phyloP scores from a whole-genome alignment of 2,797 vertebrate genomes.

The Cossypha caffra region DNA sequence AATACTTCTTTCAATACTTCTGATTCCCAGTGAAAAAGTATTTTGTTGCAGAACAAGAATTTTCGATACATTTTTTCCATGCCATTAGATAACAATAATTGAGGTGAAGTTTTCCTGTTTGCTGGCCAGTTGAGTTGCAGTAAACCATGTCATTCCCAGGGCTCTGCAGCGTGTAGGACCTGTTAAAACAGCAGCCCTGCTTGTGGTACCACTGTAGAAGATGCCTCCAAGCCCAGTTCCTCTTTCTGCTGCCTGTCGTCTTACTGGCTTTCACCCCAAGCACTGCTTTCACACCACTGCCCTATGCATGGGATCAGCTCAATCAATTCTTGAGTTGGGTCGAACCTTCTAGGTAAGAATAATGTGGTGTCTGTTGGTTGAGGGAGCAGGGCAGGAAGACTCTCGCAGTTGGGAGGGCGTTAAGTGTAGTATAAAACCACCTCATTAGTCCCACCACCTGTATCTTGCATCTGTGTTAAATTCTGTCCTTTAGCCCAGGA shows the following conservation, averaged over 20 bases:
- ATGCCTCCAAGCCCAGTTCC: neutral
- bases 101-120: neutral
- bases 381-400: neutral
- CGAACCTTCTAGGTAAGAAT: neutral
- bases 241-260: neutral
- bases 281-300: neutral
- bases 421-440: neutral
- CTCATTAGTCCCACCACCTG: neutral
- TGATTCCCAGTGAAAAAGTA: neutral
- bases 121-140: neutral
- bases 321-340: neutral
- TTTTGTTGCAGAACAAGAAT: neutral
- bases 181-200: neutral
- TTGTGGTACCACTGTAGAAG: neutral
- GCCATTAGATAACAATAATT: neutral
- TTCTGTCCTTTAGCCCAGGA: neutral
- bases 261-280: neutral
- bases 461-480: neutral
- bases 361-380: neutral
- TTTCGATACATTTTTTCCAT: neutral
- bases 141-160: neutral
- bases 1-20: neutral
- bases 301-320: fast-evolving
- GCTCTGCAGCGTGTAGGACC: neutral
- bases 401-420: fast-evolving